Percentiles rank a stretch among this genome's conserved stretches.
phyloP scores from a whole-genome alignment of 2,888 invertebrate species.

The Synergus laeviventris region DNA sequence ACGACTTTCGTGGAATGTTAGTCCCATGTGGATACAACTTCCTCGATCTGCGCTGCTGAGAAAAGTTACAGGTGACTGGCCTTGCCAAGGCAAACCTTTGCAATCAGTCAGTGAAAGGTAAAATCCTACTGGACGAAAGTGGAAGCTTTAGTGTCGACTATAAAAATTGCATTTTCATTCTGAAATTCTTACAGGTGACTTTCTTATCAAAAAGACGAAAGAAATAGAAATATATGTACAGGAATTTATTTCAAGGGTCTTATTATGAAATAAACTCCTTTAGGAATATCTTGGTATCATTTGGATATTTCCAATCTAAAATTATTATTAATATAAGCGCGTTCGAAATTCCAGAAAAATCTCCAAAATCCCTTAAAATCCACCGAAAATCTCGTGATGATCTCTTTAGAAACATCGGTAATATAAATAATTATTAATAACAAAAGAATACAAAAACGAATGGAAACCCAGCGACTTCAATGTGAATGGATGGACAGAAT shows the following conservation, averaged over 20 bases:
- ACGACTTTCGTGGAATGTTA: slow-evolving; percentile 36
- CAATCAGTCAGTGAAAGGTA: slow-evolving; percentile 37
- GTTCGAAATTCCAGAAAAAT: too few species aligned
- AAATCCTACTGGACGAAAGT: slow-evolving; percentile 24
- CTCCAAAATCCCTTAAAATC: too few species aligned
- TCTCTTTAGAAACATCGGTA: too few species aligned
- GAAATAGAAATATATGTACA: not conserved
- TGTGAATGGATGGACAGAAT: too few species aligned
- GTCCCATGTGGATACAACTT: slow-evolving; percentile 38
- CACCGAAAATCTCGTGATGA: too few species aligned
- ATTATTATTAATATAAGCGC: too few species aligned
- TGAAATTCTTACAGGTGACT: not conserved
- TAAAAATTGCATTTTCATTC: not conserved
- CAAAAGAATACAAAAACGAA: too few species aligned
- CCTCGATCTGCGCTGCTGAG: slow-evolving; percentile 42
- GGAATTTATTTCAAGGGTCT: not conserved
- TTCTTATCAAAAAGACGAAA: not conserved
- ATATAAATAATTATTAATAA: too few species aligned
- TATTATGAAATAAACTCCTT: too few species aligned
- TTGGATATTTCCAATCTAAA: too few species aligned
- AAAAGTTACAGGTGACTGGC: slow-evolving; percentile 40
- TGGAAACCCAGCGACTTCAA: too few species aligned
- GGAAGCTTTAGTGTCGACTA: not conserved
- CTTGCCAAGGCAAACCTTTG: slow-evolving; percentile 31
- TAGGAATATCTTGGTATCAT: too few species aligned